Evolutionary conservation across 2,797 vertebrate genomes (phyloP).

Genomic region (Eospalax fontanierii): DNA sequence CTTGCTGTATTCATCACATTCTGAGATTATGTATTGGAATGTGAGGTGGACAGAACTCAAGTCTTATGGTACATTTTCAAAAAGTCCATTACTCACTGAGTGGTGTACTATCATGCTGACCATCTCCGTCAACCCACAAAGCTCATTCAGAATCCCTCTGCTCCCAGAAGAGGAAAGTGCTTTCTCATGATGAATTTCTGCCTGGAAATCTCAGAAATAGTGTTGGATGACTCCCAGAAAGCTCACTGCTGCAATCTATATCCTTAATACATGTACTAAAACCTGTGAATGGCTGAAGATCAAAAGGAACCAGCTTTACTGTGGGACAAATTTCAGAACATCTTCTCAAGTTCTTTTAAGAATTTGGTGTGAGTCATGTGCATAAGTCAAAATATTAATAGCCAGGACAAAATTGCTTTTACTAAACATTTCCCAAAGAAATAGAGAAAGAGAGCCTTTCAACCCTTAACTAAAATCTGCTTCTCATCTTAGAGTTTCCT

Average conservation of each 20-base stretch:
- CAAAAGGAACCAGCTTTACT: neutral
- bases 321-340: neutral
- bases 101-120: neutral
- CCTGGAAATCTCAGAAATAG: neutral
- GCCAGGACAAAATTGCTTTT: conserved; percentile 36
- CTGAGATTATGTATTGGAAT: neutral
- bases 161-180: neutral
- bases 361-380: neutral
- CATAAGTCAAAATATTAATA: neutral
- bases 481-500: conserved; percentile 7
- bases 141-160: neutral
- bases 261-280: neutral
- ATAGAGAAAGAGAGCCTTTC: neutral
- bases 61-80: neutral
- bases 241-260: neutral
- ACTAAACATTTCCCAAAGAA: conserved; percentile 5
- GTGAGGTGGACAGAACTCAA: neutral
- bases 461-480: neutral
- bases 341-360: conserved; percentile 37
- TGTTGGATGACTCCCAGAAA: neutral
- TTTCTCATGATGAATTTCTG: neutral
- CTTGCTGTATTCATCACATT: neutral
- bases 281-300: neutral
- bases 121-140: neutral
- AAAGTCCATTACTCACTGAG: neutral